Evolutionary conservation across 1,140 invertebrate species (phyloP).

Genomic region (Trachymyrmex septentrionalis): DNA sequence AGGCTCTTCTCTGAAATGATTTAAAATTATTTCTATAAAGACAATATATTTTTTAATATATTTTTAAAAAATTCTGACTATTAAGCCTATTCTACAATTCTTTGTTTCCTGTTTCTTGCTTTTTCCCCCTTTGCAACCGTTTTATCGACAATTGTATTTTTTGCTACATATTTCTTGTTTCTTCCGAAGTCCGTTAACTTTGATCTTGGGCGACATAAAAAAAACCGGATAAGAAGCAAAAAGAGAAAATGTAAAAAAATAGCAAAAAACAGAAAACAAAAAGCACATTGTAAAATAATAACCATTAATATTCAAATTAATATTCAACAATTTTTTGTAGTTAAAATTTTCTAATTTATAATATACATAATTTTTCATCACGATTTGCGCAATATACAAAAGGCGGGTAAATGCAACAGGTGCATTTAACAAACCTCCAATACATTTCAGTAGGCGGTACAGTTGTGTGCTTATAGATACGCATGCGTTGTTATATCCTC

Average conservation of each 20-base stretch:
- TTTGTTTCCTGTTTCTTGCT: too few relatives aligned
- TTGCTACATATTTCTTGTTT: too few relatives aligned
- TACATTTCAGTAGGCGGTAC: neutral
- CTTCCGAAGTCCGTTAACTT: too few relatives aligned
- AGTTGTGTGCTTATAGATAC: neutral
- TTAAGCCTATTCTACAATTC: too few relatives aligned
- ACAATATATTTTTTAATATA: neutral
- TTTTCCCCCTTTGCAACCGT: too few relatives aligned
- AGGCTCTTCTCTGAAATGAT: neutral
- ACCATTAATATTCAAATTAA: neutral
- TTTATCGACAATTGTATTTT: too few relatives aligned
- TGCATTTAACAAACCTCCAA: neutral
- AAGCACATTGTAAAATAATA: too few relatives aligned
- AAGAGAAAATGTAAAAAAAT: too few relatives aligned
- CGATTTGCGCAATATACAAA: neutral
- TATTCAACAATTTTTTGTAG: neutral
- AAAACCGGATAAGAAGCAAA: too few relatives aligned
- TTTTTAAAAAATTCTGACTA: neutral
- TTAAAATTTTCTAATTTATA: neutral
- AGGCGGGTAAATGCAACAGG: conserved; percentile 19
- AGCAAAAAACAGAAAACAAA: too few relatives aligned
- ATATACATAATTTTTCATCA: conserved; percentile 11
- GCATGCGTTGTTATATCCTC: neutral
- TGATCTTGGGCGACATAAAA: too few relatives aligned
- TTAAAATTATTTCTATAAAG: neutral